A percentile compares a stretch with the other conserved stretches of the same genome.
Evolutionary conservation across 2,113 vertebrate species (phyloP).

Genomic region (Mus musculus): GRCm39 chr6:14025501-14026000

Average conservation of each 20-base stretch:
- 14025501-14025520: too few species aligned
- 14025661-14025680: constrained; percentile 7
- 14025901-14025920: background rate
- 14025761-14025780: background rate
- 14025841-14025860: background rate
- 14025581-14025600: constrained; percentile 76
- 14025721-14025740: background rate
- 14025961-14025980: background rate
- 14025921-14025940: background rate
- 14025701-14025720: background rate
- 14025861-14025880: background rate
- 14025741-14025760: background rate
- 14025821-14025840: background rate
- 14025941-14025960: background rate
- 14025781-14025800: background rate
- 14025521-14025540: background rate
- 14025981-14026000: background rate
- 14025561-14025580: constrained; percentile 72
- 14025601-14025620: constrained; percentile 81
- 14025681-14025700: background rate
- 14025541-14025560: constrained; percentile 36
- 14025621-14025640: constrained; percentile 70
- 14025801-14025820: constrained; percentile 7
- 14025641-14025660: constrained; percentile 31
- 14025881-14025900: background rate